Evolutionary conservation across 2,113 vertebrate species (phyloP).

Genomic region (Python bivittatus): DNA sequence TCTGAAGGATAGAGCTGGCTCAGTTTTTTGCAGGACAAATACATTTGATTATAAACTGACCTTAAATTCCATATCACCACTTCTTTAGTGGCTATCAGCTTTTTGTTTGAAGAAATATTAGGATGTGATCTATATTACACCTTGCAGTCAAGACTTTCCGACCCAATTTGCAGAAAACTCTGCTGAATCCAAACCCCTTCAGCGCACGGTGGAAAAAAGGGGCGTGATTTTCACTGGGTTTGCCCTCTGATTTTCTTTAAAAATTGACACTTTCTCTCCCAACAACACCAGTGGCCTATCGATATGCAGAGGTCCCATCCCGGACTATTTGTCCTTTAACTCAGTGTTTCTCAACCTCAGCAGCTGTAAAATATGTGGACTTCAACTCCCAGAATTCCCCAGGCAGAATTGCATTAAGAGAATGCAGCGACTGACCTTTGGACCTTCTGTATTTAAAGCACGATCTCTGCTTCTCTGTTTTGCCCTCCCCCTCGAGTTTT

Average conservation of each 20-base stretch:
- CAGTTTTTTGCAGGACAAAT: background rate
- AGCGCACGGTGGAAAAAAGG: background rate
- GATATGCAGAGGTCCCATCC: background rate
- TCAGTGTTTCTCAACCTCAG: background rate
- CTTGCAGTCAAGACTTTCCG: background rate
- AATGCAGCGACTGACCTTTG: background rate
- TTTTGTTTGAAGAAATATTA: background rate
- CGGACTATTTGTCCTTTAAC: background rate
- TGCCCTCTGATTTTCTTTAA: background rate
- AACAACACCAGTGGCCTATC: background rate
- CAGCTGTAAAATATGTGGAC: background rate
- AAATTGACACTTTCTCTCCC: background rate
- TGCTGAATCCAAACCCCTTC: background rate
- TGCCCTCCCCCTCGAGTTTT: too few species aligned
- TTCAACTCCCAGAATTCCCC: background rate
- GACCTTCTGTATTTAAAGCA: background rate
- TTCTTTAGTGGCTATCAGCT: background rate
- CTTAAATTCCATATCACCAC: background rate
- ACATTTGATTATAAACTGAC: background rate
- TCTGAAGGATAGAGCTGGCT: background rate
- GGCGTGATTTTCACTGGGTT: background rate
- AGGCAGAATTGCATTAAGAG: background rate
- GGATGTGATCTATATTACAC: background rate
- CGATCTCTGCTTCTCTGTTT: background rate
- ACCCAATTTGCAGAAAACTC: background rate